Evolutionary conservation across 2,888 invertebrate genomes (phyloP), one percentile per base, ranked within the genome.

Genomic region (Hemistola chrysoprasaria): DNA sequence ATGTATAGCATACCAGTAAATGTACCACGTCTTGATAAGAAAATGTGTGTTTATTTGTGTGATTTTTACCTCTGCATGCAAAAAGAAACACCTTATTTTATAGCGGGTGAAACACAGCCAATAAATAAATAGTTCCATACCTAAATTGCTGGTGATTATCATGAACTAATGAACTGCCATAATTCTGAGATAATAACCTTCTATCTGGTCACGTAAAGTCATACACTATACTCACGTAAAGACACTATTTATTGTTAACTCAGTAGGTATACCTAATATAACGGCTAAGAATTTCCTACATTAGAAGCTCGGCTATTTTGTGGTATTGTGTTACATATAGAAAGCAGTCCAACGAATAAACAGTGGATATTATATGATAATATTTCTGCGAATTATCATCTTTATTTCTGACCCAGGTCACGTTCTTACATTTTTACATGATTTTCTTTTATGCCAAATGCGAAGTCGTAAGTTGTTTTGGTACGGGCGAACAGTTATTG

Each of bases 391-490:
- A 35, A 40, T 32, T 37, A 40, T 34, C 42, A 16, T 37, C 39
- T 26, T 31, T 26, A 27, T 25, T 34, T 11, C 20, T 16, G 29
- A 27, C 8, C 22, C 41, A 28, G 26, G 41, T 53, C 50, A 53
- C 50, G 53, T 53, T 7, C 29, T 6, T 27, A 25, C 29, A 41
- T 50, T 50, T 43, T 26, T 42, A 39, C 32, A 47, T 31, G 36
- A 45, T 45, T 50, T 40, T 24, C 33, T 30, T 22, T 30, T 40
- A 44, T 28, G 27, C 40, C 29, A 30, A 10, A 22, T 28, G 27
- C 40, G 32, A 30, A 10, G 22, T 24, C 28, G 25, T 27, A 33
- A 28, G 16, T 16, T 16, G 16, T 16, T 16, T 16, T 7, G 20
- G 30, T 7, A 26, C 6, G 16, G 20, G 21, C 10, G 9, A 20